These are phyloP conservation scores for Subacronicta megacephala DNA, from an alignment of 2,888 invertebrate genomes.

Conservation along the genomic window DNA sequence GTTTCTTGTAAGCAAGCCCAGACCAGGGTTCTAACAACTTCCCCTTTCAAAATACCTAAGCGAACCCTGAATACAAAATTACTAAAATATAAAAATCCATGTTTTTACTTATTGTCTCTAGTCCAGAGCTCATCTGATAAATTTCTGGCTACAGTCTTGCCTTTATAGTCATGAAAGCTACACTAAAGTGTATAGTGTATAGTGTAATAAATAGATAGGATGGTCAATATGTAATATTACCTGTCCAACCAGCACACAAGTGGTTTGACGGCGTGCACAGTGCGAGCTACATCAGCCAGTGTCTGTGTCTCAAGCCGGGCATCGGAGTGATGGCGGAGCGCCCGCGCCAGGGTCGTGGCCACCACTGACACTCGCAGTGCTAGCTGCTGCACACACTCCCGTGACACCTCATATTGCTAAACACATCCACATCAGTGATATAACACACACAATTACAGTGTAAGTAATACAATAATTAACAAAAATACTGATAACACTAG, in stretches of 20 bases:
- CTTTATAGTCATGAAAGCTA: no score
- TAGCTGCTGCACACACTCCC: constrained; percentile 97
- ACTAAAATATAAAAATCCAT: no score
- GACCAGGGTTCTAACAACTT: no score
- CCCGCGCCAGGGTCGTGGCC: constrained; percentile 92
- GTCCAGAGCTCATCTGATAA: no score
- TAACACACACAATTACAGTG: constrained; percentile 29
- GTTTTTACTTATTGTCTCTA: no score
- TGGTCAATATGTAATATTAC: constrained; percentile 74
- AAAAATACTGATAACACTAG: constrained; percentile 20
- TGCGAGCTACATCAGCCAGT: constrained; percentile 95
- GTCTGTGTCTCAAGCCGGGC: constrained; percentile 94
- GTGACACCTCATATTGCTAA: constrained; percentile 96
- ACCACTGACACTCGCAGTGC: constrained; percentile 95
- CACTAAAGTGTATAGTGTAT: no score
- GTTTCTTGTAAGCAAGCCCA: no score
- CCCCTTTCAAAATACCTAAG: no score
- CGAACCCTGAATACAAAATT: no score
- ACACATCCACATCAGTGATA: constrained; percentile 42
- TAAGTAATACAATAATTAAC: constrained; percentile 18
- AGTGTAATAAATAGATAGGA: no score
- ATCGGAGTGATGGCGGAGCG: constrained; percentile 92
- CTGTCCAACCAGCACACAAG: constrained; percentile 97
- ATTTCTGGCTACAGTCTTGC: no score
- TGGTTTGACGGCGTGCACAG: constrained; percentile 95